Percentiles rank a stretch among this genome's conserved stretches.
phyloP scores from a whole-genome alignment of 1,140 invertebrate genomes.

The Aphelinus atriplicis region DNA sequence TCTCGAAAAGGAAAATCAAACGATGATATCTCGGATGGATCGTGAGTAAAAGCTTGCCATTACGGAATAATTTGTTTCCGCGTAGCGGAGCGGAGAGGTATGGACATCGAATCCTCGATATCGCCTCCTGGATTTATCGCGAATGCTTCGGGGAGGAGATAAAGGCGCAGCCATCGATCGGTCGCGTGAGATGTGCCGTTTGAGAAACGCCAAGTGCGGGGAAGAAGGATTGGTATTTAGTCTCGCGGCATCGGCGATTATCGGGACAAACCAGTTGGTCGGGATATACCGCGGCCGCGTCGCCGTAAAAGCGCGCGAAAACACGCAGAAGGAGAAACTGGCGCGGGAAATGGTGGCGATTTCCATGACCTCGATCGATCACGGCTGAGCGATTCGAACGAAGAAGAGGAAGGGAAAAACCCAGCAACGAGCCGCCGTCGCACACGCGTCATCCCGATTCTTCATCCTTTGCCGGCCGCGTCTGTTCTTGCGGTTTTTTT shows the following conservation, averaged over 20 bases:
- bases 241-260: background rate
- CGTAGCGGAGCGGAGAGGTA: too few relatives aligned
- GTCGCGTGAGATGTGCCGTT: too few relatives aligned
- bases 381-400: background rate
- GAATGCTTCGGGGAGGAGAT: too few relatives aligned
- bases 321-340: background rate
- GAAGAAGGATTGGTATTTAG: background rate
- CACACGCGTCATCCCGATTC: conserved; percentile 8
- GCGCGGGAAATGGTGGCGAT: conserved; percentile 20
- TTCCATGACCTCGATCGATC: conserved; percentile 39
- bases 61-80: too few relatives aligned
- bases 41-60: too few relatives aligned
- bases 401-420: background rate
- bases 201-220: too few relatives aligned
- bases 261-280: too few relatives aligned
- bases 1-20: background rate
- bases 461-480: background rate
- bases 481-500: background rate
- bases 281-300: background rate
- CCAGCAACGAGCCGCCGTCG: background rate
- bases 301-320: background rate
- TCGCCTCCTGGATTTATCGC: too few relatives aligned
- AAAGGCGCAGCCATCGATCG: too few relatives aligned
- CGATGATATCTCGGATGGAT: too few relatives aligned
- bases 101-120: too few relatives aligned